Base-by-base conservation (phyloP, 2,113 vertebrate species). In the Microcebus ravelobensis region DNA sequence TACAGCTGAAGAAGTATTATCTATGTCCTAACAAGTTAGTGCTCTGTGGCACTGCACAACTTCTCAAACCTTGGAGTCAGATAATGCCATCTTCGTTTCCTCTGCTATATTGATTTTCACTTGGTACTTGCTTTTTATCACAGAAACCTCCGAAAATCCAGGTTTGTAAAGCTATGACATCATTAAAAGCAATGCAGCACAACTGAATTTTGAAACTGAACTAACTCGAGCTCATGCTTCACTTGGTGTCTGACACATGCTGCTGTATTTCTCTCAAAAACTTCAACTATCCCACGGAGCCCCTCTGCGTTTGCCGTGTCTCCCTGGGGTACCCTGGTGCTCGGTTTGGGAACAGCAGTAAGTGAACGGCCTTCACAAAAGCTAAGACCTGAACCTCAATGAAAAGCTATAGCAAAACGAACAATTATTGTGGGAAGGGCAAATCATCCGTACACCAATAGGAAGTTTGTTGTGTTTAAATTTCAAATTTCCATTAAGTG, bases 401-500 rank as follows among this genome's bases (percentile, higher is more conserved):
- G 23, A 70, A 71, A 70, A 94, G 39, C 25, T 81, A 39, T 7
- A 90, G 21, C n/a, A 7, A 9, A 31, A 23, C 8, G 17, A 79
- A 59, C 12, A 70, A n/a, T 7, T 27, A 23, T 0, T 25, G 59
- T 39, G 52, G 21, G 50, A 36, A 63, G 68, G 50, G 36, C 36
- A 70, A 13, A 59, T 61, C 50, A 39, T 48, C 6, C 1, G 0
- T 5, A 13, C 9, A 39, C 6, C n/a, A 95, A 91, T 8, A 36
- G 34, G 14, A 82, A 89, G 36, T 79, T 59, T 42, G 36, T 31
- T 48, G 39, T 39, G 2, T 82, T 93, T 93, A 82, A 39, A 73
- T 82, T 86, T 36, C 74, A 67, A 82, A 93, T 96, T 88, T 61
- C 82, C 93, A n/a, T 55, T 20, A 74, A 39, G 92, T 27, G 48